Base-by-base conservation (phyloP, 2,888 invertebrate genomes). In the Leptura quadrifasciata region DNA sequence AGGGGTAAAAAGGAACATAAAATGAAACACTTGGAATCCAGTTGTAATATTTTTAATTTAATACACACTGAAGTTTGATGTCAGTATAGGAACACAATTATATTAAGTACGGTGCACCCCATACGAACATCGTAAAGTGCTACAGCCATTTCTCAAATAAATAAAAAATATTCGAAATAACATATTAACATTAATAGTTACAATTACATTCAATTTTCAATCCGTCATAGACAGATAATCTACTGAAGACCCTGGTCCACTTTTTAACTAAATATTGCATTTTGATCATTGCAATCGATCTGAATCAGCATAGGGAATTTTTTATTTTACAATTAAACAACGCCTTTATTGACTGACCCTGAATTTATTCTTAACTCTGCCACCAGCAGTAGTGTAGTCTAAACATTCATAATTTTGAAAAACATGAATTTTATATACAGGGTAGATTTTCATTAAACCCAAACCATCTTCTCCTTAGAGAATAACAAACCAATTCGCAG, bases 51-150 rank as follows among this genome's bases (percentile, higher is more conserved):
- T 87, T 55, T 88, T 85, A 87, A 87, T 88, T 87, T 82, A 88
- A 88, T 88, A 88, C 88, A 88, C 88, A 89, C 88, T 88, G 88
- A 88, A 87, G 86, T 85, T 84, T 86, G 87, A 87, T 87, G 88
- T 88, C 86, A 86, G 87, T 87, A 88, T 88, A 88, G 88, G 88
- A 88, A 88, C 88, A 88, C 88, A 86, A 85, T 86, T 84, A 87
- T 87, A 86, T 84, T 85, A 87, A 86, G 85, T 85, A 85, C 81
- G 82, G 83, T 86, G 87, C 85, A 87, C 88, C 87, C 86, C 87
- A 84, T 88, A 88, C 85, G 85, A 87, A 88, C 86, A 84, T 85
- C 87, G 85, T 86, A 85, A 73, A 84, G 86, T 87, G 87, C 88
- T 88, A 89, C 88, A 89, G 87, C 88, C 88, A 88, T 84, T 87